Evolutionary conservation across 1,140 invertebrate species (phyloP), one percentile per base, ranked within the genome.

Genomic region (Amyelois transitella): DNA sequence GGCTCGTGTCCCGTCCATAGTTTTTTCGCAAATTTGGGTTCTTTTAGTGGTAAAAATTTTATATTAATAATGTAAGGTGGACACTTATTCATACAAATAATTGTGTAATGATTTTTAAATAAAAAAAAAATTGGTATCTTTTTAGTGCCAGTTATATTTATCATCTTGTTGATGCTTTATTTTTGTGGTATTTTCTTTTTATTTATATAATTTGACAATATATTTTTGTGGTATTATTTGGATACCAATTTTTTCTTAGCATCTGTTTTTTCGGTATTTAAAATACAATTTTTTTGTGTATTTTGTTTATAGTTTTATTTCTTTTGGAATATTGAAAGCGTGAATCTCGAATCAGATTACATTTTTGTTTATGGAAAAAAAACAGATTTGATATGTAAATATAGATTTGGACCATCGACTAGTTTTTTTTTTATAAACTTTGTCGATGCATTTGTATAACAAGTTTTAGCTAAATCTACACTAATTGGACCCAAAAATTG

Each of bases 401-500:
- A 80, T 72, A 61, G 64, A 77, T 73, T n/a, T n/a, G 54, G 60
- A 54, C 60, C 53, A 55, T 18, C 51, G 43, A 55, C 50, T 56
- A 22, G 60, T 49, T 56, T 66, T 67, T 74, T 76, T 66, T 67
- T 50, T 55, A 61, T 53, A 32, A 55, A 55, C 50, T 48, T 55
- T 55, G 52, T 52, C 58, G 43, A 38, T 45, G 51, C 20, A 6
- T 49, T 55, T 51, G 12, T 47, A 53, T 64, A 64, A 56, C 58
- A 53, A 55, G 67, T 72, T 69, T 69, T 73, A 64, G 64, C 58
- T 28, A 72, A 77, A 69, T 65, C 64, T 68, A 72, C 77, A 76
- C 74, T 79, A 77, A 82, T 75, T 52, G 74, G 72, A 81, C 77
- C 79, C 77, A 80, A 76, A 72, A 60, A 68, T 74, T 80, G 74